These are phyloP conservation scores for Tor tambroides DNA, from an alignment of 2,113 vertebrate genomes.

Conservation along the genomic window DNA sequence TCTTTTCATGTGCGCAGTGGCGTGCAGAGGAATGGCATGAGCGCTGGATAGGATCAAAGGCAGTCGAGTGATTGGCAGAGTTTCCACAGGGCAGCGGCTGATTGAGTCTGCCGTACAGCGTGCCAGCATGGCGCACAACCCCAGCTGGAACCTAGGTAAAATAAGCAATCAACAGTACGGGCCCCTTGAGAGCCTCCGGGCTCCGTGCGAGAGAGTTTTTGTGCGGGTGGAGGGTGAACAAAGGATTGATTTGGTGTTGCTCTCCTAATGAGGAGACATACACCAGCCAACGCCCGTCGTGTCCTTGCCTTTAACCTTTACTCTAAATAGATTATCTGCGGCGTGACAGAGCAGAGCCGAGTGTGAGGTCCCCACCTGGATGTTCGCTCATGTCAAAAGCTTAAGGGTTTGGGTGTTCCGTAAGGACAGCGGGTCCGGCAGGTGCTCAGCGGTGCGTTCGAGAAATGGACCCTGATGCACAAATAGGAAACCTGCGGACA, in stretches of 20 bases:
- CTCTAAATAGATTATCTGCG: slow-evolving; percentile 73
- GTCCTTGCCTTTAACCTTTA: slow-evolving; percentile 79
- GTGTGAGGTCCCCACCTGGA: slow-evolving; percentile 55
- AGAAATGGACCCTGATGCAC: slow-evolving; percentile 57
- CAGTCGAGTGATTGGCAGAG: slow-evolving; percentile 65
- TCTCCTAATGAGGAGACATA: slow-evolving; percentile 72
- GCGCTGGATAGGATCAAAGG: slow-evolving; percentile 57
- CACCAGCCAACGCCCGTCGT: slow-evolving; percentile 51
- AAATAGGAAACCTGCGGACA: slow-evolving; percentile 51
- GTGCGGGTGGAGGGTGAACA: background rate
- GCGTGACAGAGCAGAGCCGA: slow-evolving; percentile 44
- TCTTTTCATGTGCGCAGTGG: slow-evolving; percentile 50
- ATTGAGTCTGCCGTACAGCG: slow-evolving; percentile 61
- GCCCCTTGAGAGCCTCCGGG: slow-evolving; percentile 44
- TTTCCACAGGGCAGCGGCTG: slow-evolving; percentile 59
- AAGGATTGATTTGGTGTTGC: slow-evolving; percentile 62
- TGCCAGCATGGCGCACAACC: slow-evolving; percentile 57
- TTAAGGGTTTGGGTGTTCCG: slow-evolving; percentile 53
- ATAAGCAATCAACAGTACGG: slow-evolving; percentile 72
- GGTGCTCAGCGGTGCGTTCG: slow-evolving; percentile 63
- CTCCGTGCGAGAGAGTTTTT: background rate
- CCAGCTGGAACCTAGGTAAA: slow-evolving; percentile 56
- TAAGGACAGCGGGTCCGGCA: slow-evolving; percentile 67
- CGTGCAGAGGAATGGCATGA: slow-evolving; percentile 31
- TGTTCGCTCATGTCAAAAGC: slow-evolving; percentile 49